Percentiles rank a stretch among this genome's conserved stretches.
phyloP scores from a whole-genome alignment of 2,888 invertebrate species.

The Notodonta ziczac region DNA sequence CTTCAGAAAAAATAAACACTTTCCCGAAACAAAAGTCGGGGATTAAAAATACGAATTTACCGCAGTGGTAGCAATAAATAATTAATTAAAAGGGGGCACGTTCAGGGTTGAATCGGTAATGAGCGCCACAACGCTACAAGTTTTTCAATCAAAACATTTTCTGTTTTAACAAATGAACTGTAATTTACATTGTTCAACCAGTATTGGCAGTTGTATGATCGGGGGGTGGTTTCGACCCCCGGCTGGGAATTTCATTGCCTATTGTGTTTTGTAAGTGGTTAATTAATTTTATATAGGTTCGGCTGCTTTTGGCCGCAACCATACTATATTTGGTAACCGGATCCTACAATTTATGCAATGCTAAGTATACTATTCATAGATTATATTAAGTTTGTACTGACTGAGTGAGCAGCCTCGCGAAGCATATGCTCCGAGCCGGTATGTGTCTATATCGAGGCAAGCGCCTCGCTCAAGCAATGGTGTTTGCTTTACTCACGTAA shows the following conservation, averaged over 20 bases:
- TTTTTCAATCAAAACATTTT: conserved; percentile 45
- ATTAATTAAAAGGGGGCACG: conserved; percentile 32
- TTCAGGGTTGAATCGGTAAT: conserved; percentile 7
- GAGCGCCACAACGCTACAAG: conserved; percentile 32
- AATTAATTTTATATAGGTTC: conserved; percentile 10
- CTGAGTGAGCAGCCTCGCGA: too few species aligned
- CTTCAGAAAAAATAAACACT: conserved; percentile 6
- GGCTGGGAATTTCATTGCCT: not conserved
- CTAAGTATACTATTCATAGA: too few species aligned
- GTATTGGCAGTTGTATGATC: not conserved
- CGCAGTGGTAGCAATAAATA: conserved; percentile 34
- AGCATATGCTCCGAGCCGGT: too few species aligned
- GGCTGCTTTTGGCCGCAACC: not conserved
- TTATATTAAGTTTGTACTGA: too few species aligned
- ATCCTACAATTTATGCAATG: too few species aligned
- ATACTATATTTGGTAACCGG: not conserved
- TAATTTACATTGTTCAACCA: not conserved
- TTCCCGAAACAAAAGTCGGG: conserved; percentile 3
- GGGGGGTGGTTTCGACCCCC: not conserved
- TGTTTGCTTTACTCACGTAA: too few species aligned
- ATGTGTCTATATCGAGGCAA: too few species aligned
- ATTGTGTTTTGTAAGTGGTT: not conserved
- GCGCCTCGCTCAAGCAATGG: too few species aligned
- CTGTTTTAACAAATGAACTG: conserved; percentile 17
- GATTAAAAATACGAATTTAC: conserved; percentile 12